phyloP scores from a whole-genome alignment of 1,140 invertebrate genomes.

The Eupristina koningsbergeri region DNA sequence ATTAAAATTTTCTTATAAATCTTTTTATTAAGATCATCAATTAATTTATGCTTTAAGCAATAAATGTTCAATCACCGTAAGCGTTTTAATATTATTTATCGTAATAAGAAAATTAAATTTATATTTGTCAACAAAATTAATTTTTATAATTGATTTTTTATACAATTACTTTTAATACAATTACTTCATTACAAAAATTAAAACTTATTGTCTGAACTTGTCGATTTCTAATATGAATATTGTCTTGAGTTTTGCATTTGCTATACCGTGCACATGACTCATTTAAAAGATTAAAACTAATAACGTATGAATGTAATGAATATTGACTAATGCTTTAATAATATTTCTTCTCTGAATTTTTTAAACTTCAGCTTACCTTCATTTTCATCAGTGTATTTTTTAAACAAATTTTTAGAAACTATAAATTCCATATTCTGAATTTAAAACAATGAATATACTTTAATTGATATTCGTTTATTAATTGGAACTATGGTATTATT shows the following conservation, averaged over 20 bases:
- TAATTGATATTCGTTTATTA: too few relatives aligned
- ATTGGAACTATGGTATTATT: too few relatives aligned
- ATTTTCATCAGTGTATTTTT: neutral
- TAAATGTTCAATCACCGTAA: neutral
- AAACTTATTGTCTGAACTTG: constrained; percentile 30
- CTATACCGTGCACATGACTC: constrained; percentile 18
- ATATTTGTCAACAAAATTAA: neutral
- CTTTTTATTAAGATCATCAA: neutral
- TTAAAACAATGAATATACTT: too few relatives aligned
- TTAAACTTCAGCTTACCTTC: neutral
- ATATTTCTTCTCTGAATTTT: neutral
- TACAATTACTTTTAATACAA: neutral
- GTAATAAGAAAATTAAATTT: too few relatives aligned
- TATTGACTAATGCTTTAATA: neutral
- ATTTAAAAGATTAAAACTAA: neutral
- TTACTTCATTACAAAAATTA: neutral
- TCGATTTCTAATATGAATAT: neutral
- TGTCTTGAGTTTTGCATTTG: neutral
- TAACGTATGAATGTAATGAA: neutral
- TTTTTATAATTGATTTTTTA: too few relatives aligned
- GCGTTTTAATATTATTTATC: neutral
- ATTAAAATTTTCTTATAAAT: neutral
- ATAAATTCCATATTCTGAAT: too few relatives aligned
- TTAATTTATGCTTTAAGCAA: neutral
- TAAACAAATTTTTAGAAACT: neutral